phyloP scores from a whole-genome alignment of 2,797 vertebrate species.

The Monodelphis domestica region DNA sequence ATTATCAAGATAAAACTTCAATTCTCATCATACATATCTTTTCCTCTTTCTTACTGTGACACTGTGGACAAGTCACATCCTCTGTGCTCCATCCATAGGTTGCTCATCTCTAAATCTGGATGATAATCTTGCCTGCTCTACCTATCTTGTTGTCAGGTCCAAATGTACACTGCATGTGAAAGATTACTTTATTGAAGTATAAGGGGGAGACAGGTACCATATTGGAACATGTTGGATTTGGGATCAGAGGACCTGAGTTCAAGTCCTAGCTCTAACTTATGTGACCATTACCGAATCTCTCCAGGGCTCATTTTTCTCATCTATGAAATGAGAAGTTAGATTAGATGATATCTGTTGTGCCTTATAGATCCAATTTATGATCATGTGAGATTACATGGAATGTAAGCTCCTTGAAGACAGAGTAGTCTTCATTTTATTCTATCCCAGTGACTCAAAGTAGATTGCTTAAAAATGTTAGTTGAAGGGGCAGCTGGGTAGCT shows the following conservation, averaged over 20 bases:
- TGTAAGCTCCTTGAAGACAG: background rate
- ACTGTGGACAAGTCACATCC: background rate
- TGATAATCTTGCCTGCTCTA: background rate
- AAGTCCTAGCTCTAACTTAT: background rate
- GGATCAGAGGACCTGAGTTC: background rate
- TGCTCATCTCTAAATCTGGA: background rate
- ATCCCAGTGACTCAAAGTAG: background rate
- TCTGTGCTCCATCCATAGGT: background rate
- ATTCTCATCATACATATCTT: background rate
- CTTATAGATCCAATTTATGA: too few species aligned
- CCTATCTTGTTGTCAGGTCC: background rate
- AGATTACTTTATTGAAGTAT: background rate
- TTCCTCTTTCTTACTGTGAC: background rate
- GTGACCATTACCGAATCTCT: background rate
- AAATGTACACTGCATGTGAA: background rate
- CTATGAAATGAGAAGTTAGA: background rate
- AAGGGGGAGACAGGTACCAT: background rate
- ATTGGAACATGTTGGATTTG: background rate
- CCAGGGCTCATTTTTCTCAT: constrained; percentile 4
- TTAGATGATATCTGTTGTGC: background rate
- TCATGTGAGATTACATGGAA: too few species aligned
- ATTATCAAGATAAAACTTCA: background rate
- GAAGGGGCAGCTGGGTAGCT: too few species aligned
- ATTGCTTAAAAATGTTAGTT: background rate
- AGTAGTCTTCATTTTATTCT: background rate